A percentile compares a stretch with the other conserved stretches of the same genome.
These are phyloP conservation scores for Anas platyrhynchos DNA, from an alignment of 2,113 vertebrate species.

Conservation along the genomic window DNA sequence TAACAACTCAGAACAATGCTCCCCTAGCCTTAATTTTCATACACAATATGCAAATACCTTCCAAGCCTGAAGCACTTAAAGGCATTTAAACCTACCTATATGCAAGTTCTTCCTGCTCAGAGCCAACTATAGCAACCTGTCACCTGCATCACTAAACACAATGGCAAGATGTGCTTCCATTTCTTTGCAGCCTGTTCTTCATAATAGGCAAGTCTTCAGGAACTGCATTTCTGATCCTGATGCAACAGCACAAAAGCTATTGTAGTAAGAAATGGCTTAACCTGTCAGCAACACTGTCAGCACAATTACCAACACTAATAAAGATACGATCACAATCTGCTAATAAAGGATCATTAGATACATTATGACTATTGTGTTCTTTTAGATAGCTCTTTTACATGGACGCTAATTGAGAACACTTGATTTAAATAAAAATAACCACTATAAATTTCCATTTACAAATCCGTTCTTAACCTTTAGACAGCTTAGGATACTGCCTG, in stretches of 20 bases:
- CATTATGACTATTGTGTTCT: not conserved
- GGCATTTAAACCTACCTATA: not conserved
- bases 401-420: conserved; percentile 6
- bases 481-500: not conserved
- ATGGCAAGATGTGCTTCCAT: conserved; percentile 34
- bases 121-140: conserved; percentile 12
- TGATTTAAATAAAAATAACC: conserved; percentile 20
- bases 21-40: not conserved
- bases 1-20: not conserved
- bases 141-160: conserved; percentile 27
- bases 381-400: not conserved
- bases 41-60: not conserved
- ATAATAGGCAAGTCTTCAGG: conserved; percentile 38
- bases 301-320: conserved; percentile 29
- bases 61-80: not conserved
- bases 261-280: conserved; percentile 35
- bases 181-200: conserved; percentile 45
- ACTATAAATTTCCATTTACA: conserved; percentile 3
- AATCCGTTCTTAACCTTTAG: conserved; percentile 31
- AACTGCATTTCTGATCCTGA: conserved; percentile 26
- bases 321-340: conserved; percentile 32
- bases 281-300: conserved; percentile 30
- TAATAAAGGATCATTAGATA: conserved; percentile 23
- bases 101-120: conserved; percentile 13
- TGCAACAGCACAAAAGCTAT: conserved; percentile 42